Percentiles rank a stretch among this genome's conserved stretches.
Evolutionary conservation across 2,888 invertebrate species (phyloP).

Genomic region (Netelia inedita): DNA sequence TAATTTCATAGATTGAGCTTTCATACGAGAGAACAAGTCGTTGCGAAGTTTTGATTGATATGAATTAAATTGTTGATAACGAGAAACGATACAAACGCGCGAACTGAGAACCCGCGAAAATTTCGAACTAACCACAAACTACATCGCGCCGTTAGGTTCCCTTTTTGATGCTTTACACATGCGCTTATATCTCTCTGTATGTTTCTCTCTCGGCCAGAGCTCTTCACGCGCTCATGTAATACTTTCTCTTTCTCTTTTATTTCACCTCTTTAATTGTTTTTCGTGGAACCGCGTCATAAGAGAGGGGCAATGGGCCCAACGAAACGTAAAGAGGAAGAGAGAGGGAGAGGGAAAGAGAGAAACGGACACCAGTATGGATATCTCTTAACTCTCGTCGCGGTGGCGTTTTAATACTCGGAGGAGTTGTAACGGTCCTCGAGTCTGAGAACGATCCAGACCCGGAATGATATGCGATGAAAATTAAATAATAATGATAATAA

Average conservation of each 20-base stretch:
- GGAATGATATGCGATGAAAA: slow-evolving; percentile 44
- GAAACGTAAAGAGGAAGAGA: slow-evolving; percentile 5
- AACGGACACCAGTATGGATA: slow-evolving; percentile 19
- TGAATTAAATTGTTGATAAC: slow-evolving; percentile 2
- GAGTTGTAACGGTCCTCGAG: slow-evolving; percentile 29
- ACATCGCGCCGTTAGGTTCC: slow-evolving; percentile 52
- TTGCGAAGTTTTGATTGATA: neutral
- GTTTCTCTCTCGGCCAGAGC: slow-evolving; percentile 21
- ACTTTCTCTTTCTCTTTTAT: slow-evolving; percentile 63
- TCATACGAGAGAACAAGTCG: neutral
- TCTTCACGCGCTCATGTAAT: slow-evolving; percentile 42
- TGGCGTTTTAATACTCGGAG: slow-evolving; percentile 44
- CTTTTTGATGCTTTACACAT: slow-evolving; percentile 16
- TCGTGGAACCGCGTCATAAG: slow-evolving; percentile 58
- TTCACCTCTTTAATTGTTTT: slow-evolving; percentile 67
- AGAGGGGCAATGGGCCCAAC: slow-evolving; percentile 14
- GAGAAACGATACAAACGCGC: neutral
- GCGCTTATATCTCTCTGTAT: slow-evolving; percentile 5
- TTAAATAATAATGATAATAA: slow-evolving; percentile 39
- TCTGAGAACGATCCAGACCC: slow-evolving; percentile 15
- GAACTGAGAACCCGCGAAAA: slow-evolving; percentile 66
- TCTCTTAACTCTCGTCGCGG: slow-evolving; percentile 30
- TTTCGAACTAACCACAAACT: slow-evolving; percentile 55
- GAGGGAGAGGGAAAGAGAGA: slow-evolving; percentile 3
- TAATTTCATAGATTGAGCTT: neutral